Base-by-base conservation (phyloP, 2,797 vertebrate species). In the Coccyzus lansbergi region DNA sequence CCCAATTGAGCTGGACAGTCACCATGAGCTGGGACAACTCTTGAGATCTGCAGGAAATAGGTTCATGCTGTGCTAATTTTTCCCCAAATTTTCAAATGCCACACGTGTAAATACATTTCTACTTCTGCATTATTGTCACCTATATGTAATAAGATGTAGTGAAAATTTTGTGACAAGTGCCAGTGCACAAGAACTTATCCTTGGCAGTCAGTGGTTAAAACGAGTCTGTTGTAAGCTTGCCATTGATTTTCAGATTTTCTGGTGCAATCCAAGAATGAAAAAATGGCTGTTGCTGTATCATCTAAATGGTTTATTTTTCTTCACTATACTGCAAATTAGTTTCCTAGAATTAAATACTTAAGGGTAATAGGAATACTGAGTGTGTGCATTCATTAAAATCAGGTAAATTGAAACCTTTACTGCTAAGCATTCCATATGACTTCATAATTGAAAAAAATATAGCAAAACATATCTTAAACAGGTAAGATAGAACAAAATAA, bases 331-430 rank as follows among this genome's bases (percentile, higher is more conserved):
- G 31, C 65, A 76, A 83, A 95, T 78, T 34, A 85, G 62, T 74
- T 69, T 83, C 25, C 42, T 88, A 53, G 58, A 92, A 86, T 80
- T 89, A 85, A 96, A 88, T 69, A 62, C 69, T 90, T 90, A 69
- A 63, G 87, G 59, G 52, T 91, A 88, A 91, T 67, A 69, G 65
- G 79, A 91, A n/a, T 56, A 81, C 51, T 9, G 86, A 74, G 34
- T 40, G 46, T 95, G 91, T 81, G 60, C 76, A 83, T 24, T 87
- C 81, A 92, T 83, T 92, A 69, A 83, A 76, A 88, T 83, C 34
- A 67, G 26, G 58, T 72, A 88, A 95, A 93, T 83, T 71, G 82
- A 75, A 92, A 59, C 58, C 85, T 78, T 79, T 76, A 53, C 44
- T 49, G 52, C 52, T 58, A 78, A 86, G 55, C 67, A 70, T 92